Conservation (phyloP, 2,888 invertebrate genomes). For the Lithophane semibrunnea region DNA sequence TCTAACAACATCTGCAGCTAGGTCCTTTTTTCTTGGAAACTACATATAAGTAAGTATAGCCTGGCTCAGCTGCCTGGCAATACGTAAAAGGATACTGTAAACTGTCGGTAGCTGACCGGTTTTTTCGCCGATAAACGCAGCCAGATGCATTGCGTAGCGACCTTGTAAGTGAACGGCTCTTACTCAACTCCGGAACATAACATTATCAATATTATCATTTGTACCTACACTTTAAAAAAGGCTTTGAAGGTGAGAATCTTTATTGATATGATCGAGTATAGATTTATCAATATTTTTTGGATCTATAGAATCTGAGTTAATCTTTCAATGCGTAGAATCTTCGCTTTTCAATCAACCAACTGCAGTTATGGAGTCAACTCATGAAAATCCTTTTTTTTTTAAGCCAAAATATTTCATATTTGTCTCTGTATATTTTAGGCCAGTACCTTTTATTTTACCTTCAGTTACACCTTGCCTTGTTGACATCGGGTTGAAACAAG, state of each 20-base stretch:
- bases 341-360: not conserved
- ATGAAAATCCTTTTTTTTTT: too few species aligned
- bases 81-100: constrained; percentile 39
- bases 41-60: constrained; percentile 1
- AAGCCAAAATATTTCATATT: not conserved
- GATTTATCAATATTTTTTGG: not conserved
- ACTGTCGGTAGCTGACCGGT: constrained; percentile 51
- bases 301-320: not conserved
- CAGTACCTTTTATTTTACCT: constrained; percentile 20
- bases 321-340: not conserved
- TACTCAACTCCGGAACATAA: constrained; percentile 55
- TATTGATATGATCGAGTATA: not conserved
- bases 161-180: constrained; percentile 67
- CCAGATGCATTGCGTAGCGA: constrained; percentile 60
- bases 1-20: not conserved
- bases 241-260: constrained; percentile 5
- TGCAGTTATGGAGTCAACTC: not conserved
- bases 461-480: constrained; percentile 31
- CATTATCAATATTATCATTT: constrained; percentile 47
- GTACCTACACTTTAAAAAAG: constrained; percentile 7
- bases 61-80: constrained; percentile 11
- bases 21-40: not conserved
- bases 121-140: constrained; percentile 57
- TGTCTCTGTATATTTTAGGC: constrained; percentile 10
- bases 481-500: constrained; percentile 42